A percentile compares a stretch with the other conserved stretches of the same genome.
Evolutionary conservation across 2,113 vertebrate species (phyloP).

Genomic region (Takifugu flavidus): DNA sequence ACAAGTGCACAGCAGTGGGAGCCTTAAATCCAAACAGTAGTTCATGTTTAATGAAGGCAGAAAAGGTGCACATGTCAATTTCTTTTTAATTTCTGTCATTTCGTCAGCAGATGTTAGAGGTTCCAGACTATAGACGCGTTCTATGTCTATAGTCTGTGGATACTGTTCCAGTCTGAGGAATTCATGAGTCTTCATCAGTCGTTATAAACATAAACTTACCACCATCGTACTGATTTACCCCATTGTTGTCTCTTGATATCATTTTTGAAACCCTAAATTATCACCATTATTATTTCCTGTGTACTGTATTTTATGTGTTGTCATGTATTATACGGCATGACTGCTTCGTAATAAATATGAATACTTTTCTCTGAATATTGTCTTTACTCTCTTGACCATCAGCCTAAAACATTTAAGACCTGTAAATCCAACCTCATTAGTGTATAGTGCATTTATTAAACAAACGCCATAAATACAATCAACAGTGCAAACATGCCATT

Average conservation of each 20-base stretch:
- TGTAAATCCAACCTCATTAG: no score
- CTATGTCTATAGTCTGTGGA: no score
- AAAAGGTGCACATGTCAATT: not conserved
- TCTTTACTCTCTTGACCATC: no score
- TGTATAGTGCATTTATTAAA: no score
- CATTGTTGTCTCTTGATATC: not conserved
- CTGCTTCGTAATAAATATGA: no score
- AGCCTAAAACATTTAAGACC: no score
- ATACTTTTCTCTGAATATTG: no score
- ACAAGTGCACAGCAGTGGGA: constrained; percentile 4
- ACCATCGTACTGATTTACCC: not conserved
- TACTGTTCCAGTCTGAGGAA: no score
- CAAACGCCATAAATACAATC: no score
- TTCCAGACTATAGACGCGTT: not conserved
- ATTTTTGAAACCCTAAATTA: constrained; percentile 1
- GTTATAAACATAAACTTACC: not conserved
- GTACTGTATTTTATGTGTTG: not conserved
- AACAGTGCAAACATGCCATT: no score
- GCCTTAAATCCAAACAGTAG: not conserved
- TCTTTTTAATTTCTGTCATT: not conserved
- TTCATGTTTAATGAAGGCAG: not conserved
- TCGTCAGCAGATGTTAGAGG: not conserved
- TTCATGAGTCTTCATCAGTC: not conserved
- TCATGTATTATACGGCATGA: no score
- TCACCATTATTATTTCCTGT: not conserved